Percentiles rank a stretch among this genome's conserved stretches.
phyloP scores from a whole-genome alignment of 2,888 invertebrate species.

The Platynereis dumerilii region DNA sequence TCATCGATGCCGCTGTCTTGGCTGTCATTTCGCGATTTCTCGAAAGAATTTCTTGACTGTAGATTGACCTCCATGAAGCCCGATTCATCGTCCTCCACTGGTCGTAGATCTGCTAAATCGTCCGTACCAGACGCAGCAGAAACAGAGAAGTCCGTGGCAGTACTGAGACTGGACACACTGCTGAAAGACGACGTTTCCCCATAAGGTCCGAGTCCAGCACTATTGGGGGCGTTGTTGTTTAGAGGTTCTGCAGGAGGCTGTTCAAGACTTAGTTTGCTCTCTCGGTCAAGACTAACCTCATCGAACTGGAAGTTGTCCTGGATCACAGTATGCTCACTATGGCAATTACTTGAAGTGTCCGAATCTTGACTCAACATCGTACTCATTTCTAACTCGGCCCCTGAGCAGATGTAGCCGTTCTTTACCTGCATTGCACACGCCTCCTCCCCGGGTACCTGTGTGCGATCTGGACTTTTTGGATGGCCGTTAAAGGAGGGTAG shows the following conservation, averaged over 20 bases:
- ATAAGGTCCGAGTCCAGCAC: conserved; percentile 10
- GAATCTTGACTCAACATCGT: conserved; percentile 14
- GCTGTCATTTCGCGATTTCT: conserved; percentile 13
- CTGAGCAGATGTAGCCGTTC: too few relatives aligned
- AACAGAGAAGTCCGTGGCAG: conserved; percentile 54
- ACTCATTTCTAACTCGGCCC: too few relatives aligned
- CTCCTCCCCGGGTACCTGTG: too few relatives aligned
- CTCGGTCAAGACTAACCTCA: conserved; percentile 12
- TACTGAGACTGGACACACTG: conserved; percentile 58
- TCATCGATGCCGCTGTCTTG: conserved; percentile 28
- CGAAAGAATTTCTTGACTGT: conserved; percentile 44
- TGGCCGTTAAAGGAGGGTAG: too few relatives aligned
- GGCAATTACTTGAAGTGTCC: conserved; percentile 17
- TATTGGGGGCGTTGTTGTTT: conserved; percentile 7
- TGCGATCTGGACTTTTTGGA: too few relatives aligned
- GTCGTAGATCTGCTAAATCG: conserved; percentile 41
- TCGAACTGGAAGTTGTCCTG: conserved; percentile 13
- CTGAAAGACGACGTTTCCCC: conserved; percentile 40
- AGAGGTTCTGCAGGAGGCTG: not conserved
- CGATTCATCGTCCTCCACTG: conserved; percentile 49
- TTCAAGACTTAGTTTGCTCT: conserved; percentile 13
- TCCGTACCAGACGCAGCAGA: conserved; percentile 52
- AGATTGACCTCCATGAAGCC: conserved; percentile 57
- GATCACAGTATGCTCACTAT: conserved; percentile 21
- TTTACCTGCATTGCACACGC: too few relatives aligned